Percentiles rank a stretch among this genome's conserved stretches.
Conservation (phyloP, 2,888 invertebrate species). For the Dyspetes luteomarginatus region DNA sequence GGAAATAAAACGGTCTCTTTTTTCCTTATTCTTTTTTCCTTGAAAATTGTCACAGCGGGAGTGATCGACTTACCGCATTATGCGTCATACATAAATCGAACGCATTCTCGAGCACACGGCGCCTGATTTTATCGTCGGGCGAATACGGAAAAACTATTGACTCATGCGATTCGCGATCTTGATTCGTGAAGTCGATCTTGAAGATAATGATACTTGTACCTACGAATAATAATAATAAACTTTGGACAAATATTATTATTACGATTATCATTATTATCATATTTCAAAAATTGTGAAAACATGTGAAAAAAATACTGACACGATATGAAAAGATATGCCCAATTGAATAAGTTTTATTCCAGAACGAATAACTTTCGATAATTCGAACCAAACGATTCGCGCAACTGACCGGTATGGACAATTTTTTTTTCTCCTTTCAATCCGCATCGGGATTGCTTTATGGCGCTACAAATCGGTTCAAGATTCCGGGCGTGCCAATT, state of each 20-base stretch:
- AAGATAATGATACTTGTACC: too few relatives aligned
- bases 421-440: slow-evolving; percentile 58
- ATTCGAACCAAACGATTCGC: neutral
- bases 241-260: too few relatives aligned
- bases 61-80: slow-evolving; percentile 66
- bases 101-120: slow-evolving; percentile 69
- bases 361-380: neutral
- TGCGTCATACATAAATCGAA: slow-evolving; percentile 72
- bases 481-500: slow-evolving; percentile 80
- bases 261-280: too few relatives aligned
- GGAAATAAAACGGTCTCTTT: slow-evolving; percentile 59
- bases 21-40: slow-evolving; percentile 68
- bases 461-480: slow-evolving; percentile 79
- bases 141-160: slow-evolving; percentile 50
- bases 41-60: slow-evolving; percentile 73
- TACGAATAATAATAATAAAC: too few relatives aligned
- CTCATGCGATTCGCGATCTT: slow-evolving; percentile 39
- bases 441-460: slow-evolving; percentile 73
- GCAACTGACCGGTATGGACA: slow-evolving; percentile 51
- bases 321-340: neutral
- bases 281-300: too few relatives aligned
- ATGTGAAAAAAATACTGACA: neutral
- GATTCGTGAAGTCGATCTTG: too few relatives aligned
- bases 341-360: neutral
- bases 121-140: slow-evolving; percentile 14